Evolutionary conservation across 2,888 invertebrate species (phyloP), one percentile per base, ranked within the genome.

Genomic region (Eupithecia vulgata): DNA sequence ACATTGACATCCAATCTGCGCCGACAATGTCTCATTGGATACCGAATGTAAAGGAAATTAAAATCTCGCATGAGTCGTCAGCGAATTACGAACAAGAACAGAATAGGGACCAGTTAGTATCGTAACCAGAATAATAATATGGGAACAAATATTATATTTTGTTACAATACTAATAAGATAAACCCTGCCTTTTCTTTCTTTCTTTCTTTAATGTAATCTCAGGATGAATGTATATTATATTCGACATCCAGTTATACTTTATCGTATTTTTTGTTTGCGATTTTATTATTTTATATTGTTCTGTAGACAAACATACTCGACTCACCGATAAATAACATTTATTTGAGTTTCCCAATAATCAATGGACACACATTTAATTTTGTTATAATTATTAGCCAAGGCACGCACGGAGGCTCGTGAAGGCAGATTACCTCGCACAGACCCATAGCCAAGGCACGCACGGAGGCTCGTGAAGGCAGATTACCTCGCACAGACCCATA

Each of bases 11-110:
- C 37, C 17, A 12, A 59, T 62, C 25, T 45, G 42, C 15, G 34
- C 67, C 68, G 59, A 48, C 48, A 65, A 35, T 57, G 64, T 69
- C 62, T 42, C 42, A 25, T 67, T 71, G 30, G 70, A 70, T 62
- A 70, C 57, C 48, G 65, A 68, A 71, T 57, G 34, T 34, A 70
- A 67, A 74, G 74, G 74, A 74, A 74, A 74, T 74, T 68, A 74
- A 74, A 71, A 52, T 69, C 62, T 40, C 71, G 74, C 74, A 71
- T 74, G 74, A 71, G 40, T 67, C 66, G 71, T 15, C 68, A 57
- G 59, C 59, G 48, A 71, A 68, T 74, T 65, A 65, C 68, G 64
- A 65, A 68, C 34, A 48, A 37, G 37, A 37, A 67, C 42, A 68
- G 73, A 68, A 65, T 45, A 57, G 10, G 17, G 10, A 30, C 48